Conservation (phyloP, 2,797 vertebrate species). For the Staurois parvus region DNA sequence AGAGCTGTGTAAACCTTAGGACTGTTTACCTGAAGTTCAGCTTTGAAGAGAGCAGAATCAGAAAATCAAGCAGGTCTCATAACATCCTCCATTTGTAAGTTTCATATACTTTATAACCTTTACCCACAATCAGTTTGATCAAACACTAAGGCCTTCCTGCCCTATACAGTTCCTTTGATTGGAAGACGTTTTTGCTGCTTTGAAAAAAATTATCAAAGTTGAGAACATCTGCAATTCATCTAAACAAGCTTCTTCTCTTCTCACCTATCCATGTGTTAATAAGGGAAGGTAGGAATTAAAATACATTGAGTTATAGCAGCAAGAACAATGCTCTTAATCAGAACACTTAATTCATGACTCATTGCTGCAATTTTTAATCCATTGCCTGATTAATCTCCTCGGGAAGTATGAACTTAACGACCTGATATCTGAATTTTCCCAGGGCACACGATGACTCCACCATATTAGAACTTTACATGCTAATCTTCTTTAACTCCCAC, state of each 20-base stretch:
- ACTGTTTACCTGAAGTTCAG: background rate
- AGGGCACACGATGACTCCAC: background rate
- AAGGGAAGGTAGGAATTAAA: conserved; percentile 26
- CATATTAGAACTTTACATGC: conserved; percentile 22
- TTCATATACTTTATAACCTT: background rate
- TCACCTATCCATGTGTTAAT: background rate
- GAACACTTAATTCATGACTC: conserved; percentile 32
- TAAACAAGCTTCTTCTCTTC: background rate
- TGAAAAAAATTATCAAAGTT: background rate
- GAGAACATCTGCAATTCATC: background rate
- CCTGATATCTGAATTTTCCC: conserved; percentile 12
- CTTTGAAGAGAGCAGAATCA: background rate
- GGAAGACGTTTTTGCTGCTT: background rate
- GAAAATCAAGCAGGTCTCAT: background rate
- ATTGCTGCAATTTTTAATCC: conserved; percentile 19
- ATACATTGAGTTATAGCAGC: background rate
- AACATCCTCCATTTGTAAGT: background rate
- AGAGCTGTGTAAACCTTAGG: no score
- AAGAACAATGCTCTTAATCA: conserved; percentile 33
- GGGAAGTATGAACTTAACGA: conserved; percentile 29
- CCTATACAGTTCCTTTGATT: background rate
- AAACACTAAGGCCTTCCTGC: background rate
- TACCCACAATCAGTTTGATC: background rate
- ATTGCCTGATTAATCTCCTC: conserved; percentile 32
- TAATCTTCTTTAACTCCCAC: conserved; percentile 36